These are phyloP conservation scores for Carapus acus DNA, from an alignment of 2,797 vertebrate genomes.

Conservation along the genomic window DNA sequence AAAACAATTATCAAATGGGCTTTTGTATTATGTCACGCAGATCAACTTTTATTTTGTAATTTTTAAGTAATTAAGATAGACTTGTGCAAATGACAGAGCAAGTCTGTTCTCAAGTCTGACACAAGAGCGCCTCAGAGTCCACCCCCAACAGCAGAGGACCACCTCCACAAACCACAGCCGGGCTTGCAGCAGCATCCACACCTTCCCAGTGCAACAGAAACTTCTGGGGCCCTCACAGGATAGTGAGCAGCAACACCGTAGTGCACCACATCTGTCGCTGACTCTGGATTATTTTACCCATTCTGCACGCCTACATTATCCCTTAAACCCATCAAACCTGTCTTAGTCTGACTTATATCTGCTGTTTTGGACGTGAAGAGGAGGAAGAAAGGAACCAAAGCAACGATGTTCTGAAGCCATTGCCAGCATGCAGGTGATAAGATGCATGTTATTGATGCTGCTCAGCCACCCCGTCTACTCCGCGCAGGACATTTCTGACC, in stretches of 20 bases:
- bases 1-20: not conserved
- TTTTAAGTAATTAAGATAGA: no score
- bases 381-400: not conserved
- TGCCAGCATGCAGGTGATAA: slow-evolving; percentile 59
- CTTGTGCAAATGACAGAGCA: not conserved
- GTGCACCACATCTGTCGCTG: slow-evolving; percentile 6
- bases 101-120: slow-evolving; percentile 48
- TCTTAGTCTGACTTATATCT: no score
- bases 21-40: not conserved
- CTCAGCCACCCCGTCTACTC: slow-evolving; percentile 31
- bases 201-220: slow-evolving; percentile 29
- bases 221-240: slow-evolving; percentile 22
- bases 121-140: slow-evolving; percentile 58
- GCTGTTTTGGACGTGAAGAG: slow-evolving; percentile 15
- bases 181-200: slow-evolving; percentile 50
- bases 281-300: slow-evolving; percentile 12
- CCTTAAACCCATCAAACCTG: not conserved
- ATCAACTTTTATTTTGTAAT: no score
- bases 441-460: slow-evolving; percentile 54
- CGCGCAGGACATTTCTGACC: slow-evolving; percentile 34
- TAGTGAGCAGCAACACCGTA: not conserved
- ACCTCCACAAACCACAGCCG: slow-evolving; percentile 55
- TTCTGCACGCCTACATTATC: not conserved
- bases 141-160: slow-evolving; percentile 57
- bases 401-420: not conserved